phyloP scores from a whole-genome alignment of 2,888 invertebrate species.

The Melanostoma scalare region DNA sequence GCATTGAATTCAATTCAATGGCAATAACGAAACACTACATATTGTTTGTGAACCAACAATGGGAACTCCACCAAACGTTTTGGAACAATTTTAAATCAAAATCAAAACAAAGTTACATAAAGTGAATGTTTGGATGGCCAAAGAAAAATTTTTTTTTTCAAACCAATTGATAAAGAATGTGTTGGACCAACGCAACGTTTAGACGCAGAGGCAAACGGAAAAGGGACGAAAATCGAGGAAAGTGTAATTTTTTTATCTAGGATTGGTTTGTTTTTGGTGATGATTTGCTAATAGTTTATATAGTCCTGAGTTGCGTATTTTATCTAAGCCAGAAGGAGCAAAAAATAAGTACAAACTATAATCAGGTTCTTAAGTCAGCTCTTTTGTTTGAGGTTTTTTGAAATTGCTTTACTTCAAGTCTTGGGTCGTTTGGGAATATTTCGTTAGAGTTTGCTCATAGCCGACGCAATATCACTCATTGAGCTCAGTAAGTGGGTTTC shows the following conservation, averaged over 20 bases:
- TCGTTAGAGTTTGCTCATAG: too few relatives aligned
- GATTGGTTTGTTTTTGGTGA: background rate
- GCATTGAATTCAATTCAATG: slow-evolving; percentile 62
- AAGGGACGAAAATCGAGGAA: too few relatives aligned
- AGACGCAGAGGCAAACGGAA: too few relatives aligned
- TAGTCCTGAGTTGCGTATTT: background rate
- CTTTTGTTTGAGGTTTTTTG: slow-evolving; percentile 4
- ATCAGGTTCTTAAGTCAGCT: slow-evolving; percentile 13
- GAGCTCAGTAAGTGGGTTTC: too few relatives aligned
- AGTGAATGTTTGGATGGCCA: slow-evolving; percentile 53
- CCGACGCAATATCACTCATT: too few relatives aligned
- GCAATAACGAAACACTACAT: slow-evolving; percentile 64
- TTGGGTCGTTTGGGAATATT: too few relatives aligned
- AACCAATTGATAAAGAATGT: background rate
- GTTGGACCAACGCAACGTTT: background rate
- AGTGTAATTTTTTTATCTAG: too few relatives aligned
- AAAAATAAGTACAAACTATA: background rate
- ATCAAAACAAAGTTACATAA: slow-evolving; percentile 67
- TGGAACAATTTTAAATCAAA: slow-evolving; percentile 68
- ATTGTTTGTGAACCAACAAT: slow-evolving; percentile 66
- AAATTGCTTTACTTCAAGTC: background rate
- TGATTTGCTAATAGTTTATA: background rate
- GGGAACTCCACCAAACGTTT: slow-evolving; percentile 66
- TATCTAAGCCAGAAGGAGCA: background rate
- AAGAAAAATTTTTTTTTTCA: background rate